Conservation (phyloP, 2,888 invertebrate genomes). For the Spicauda simplicius region DNA sequence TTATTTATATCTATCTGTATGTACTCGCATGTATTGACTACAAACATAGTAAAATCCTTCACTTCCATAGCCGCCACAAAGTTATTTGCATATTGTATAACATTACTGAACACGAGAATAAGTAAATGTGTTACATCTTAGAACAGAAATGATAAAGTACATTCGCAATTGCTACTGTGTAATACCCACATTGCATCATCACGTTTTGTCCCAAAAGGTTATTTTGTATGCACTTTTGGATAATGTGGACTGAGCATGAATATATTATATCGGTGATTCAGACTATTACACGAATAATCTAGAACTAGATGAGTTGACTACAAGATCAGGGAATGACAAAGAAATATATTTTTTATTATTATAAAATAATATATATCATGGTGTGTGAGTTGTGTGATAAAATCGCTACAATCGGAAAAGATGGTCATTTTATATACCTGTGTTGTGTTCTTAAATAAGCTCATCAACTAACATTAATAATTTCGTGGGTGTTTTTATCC, state of each 20-base stretch:
- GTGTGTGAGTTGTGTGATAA: too few species aligned
- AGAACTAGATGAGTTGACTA: too few species aligned
- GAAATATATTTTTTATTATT: too few species aligned
- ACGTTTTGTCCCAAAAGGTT: neutral
- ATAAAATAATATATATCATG: too few species aligned
- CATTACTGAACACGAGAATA: conserved; percentile 2
- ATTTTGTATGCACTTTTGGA: neutral
- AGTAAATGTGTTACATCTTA: conserved; percentile 3
- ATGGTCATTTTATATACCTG: too few species aligned
- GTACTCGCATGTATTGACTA: neutral
- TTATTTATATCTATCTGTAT: neutral
- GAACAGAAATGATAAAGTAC: neutral
- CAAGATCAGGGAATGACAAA: too few species aligned
- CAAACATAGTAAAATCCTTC: neutral
- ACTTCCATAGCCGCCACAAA: conserved; percentile 1
- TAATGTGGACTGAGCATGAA: neutral
- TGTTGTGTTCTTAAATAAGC: too few species aligned
- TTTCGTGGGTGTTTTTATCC: too few species aligned
- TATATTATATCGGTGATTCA: too few species aligned
- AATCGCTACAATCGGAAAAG: too few species aligned
- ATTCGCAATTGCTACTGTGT: neutral
- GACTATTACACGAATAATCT: too few species aligned
- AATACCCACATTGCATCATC: neutral
- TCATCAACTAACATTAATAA: too few species aligned
- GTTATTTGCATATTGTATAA: conserved; percentile 6